Evolutionary conservation across 23 tunicate genomes (phyloP), one percentile per base, ranked within the genome.

Genomic region (Corella eumyota): DNA sequence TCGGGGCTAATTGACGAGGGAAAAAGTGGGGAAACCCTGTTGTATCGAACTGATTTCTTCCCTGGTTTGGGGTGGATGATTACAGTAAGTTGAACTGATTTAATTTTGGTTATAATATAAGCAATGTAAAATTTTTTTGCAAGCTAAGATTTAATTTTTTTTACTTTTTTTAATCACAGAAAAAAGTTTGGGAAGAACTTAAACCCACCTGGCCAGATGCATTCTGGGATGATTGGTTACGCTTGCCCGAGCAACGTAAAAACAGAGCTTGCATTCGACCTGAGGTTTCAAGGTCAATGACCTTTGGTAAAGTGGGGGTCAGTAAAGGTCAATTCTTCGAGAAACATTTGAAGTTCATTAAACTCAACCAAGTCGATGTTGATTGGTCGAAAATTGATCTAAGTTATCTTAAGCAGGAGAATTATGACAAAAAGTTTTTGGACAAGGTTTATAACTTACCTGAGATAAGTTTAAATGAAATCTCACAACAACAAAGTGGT

Each of bases 181-280:
- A 59, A 61, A 26, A 35, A 25, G 36, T 65, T 13, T 93, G 99
- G 99, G 50, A 25, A 4, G 80, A 93, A 56, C 37, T 74, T 58
- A 48, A 46, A 1, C 35, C 77, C 21, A 85, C 77, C 45, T 93
- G 99, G 99, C 99, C 99, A 4, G 44, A 29, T 7, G 78, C 90
- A 6, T 93, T 77, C 53, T 93, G 99, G 99, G 99, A 93, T 48
- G 99, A 93, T 71, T 93, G 99, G 99, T 35, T 93, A 34, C 71
- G 99, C 19, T 58, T 77, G n/a, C 82, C 90, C 1, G 36, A 22
- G 1, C 99, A 93, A 61, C 68, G 93, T 21, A 64, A 72, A 25
- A 73, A 53, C 26, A 60, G 99, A 28, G 36, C 84, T 26, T 93
- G 99, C 63, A 78, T 93, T 29, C 34, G 95, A 26, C 99, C 99